These are phyloP conservation scores for Vollenhovia emeryi DNA, from an alignment of 1,140 invertebrate genomes.

Conservation along the genomic window DNA sequence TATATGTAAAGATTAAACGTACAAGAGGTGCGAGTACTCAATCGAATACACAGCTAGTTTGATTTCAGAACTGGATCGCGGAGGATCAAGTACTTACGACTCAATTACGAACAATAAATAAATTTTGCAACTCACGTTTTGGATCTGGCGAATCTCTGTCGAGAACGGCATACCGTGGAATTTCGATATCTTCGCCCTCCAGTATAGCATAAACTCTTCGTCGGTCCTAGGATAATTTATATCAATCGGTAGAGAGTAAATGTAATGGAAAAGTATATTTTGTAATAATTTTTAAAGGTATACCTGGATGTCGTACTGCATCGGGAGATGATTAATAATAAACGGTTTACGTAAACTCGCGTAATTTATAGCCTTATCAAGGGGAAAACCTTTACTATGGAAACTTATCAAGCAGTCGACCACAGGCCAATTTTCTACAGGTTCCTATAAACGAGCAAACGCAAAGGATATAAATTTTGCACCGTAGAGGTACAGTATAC, in stretches of 20 bases:
- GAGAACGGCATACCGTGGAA: constrained; percentile 98
- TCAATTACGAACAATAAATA: background rate
- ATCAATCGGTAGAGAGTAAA: background rate
- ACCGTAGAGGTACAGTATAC: background rate
- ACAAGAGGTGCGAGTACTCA: background rate
- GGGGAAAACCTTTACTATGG: constrained; percentile 99
- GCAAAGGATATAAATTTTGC: constrained; percentile 24
- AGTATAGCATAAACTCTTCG: constrained; percentile 98
- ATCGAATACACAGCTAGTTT: background rate
- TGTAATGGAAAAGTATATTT: background rate
- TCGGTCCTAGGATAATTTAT: constrained; percentile 89
- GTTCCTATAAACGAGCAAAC: constrained; percentile 88
- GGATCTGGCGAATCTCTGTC: constrained; percentile 97
- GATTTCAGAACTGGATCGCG: background rate
- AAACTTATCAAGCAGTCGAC: constrained; percentile 99
- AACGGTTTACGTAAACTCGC: constrained; percentile 97
- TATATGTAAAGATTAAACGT: constrained; percentile 68
- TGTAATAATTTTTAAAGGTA: constrained; percentile 16
- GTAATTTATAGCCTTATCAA: constrained; percentile 99
- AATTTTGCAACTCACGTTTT: constrained; percentile 89
- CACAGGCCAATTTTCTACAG: constrained; percentile 99
- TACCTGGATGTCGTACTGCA: constrained; percentile 98
- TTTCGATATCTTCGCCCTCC: constrained; percentile 97
- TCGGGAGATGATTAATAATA: constrained; percentile 99
- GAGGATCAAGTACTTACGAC: background rate